A percentile compares a stretch with the other conserved stretches of the same genome.
These are phyloP conservation scores for Varanus komodoensis DNA, from an alignment of 2,113 vertebrate genomes.

Conservation along the genomic window DNA sequence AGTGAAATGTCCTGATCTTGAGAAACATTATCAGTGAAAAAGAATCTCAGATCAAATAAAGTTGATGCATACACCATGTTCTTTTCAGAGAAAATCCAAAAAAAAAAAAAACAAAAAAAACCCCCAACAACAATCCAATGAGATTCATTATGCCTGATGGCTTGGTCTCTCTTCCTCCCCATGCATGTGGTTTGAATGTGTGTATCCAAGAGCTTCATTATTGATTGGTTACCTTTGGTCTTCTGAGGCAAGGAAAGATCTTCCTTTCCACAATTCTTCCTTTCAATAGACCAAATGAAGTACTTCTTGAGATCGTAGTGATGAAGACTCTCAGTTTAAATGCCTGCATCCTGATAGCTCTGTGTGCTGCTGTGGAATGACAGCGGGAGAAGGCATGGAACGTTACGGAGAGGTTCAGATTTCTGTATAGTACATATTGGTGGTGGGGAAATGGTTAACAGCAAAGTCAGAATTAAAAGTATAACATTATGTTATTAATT, in stretches of 20 bases:
- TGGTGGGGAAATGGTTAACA: no score
- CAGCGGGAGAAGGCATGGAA: no score
- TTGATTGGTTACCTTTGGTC: not conserved
- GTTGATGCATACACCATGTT: not conserved
- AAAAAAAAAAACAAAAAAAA: no score
- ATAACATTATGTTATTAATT: no score
- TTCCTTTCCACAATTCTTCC: not conserved
- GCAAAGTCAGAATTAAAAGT: no score
- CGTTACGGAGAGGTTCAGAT: no score
- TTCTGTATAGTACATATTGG: no score
- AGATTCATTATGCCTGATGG: not conserved
- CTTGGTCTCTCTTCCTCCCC: not conserved
- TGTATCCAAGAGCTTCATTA: not conserved
- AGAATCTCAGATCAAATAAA: not conserved
- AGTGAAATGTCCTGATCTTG: constrained; percentile 2
- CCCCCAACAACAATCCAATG: not conserved
- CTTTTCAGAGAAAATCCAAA: not conserved
- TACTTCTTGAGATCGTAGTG: no score
- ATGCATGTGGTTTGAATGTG: not conserved
- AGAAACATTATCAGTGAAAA: not conserved
- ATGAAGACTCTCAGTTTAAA: no score
- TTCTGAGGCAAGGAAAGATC: not conserved
- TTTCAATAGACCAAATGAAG: not conserved
- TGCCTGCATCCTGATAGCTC: no score
- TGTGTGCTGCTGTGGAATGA: no score